These are phyloP conservation scores for Echinarachnius parma DNA, from an alignment of 53 echinoderm and acorn worm genomes.

Conservation along the genomic window DNA sequence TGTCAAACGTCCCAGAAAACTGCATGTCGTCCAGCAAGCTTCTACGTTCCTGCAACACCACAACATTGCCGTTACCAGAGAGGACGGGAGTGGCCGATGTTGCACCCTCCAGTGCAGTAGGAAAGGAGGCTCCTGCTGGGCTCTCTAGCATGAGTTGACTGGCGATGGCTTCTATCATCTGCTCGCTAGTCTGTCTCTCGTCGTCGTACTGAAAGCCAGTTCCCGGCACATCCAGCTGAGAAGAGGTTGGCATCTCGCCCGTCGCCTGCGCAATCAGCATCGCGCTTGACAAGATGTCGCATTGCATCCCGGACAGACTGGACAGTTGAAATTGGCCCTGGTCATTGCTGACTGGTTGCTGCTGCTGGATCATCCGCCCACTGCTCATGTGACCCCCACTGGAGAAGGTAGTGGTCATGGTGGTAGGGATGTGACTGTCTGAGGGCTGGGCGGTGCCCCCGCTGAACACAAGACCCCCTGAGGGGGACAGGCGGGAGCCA, in stretches of 20 bases:
- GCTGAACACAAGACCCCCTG: background rate
- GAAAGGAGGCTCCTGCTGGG: background rate
- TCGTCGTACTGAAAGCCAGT: background rate
- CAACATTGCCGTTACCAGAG: background rate
- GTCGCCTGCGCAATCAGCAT: conserved; percentile 12
- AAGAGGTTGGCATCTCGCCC: background rate
- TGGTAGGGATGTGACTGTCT: background rate
- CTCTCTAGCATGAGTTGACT: conserved; percentile 14
- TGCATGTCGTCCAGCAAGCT: background rate
- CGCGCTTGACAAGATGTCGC: conserved; percentile 14
- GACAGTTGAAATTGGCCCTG: background rate
- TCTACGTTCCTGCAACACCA: background rate
- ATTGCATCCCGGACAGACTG: background rate
- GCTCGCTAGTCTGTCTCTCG: conserved; percentile 11
- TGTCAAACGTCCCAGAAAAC: background rate
- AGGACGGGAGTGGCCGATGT: background rate
- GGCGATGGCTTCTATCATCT: conserved; percentile 18
- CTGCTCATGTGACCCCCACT: conserved; percentile 37
- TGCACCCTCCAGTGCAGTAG: background rate
- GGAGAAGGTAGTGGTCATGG: background rate
- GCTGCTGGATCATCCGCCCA: conserved; percentile 21
- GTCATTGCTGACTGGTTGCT: conserved; percentile 19
- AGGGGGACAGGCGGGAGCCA: background rate
- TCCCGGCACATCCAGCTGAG: background rate
- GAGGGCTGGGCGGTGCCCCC: conserved; percentile 13